Percentiles rank a stretch among this genome's conserved stretches.
phyloP scores from a whole-genome alignment of 2,797 vertebrate species.

The Sebastes variabilis region DNA sequence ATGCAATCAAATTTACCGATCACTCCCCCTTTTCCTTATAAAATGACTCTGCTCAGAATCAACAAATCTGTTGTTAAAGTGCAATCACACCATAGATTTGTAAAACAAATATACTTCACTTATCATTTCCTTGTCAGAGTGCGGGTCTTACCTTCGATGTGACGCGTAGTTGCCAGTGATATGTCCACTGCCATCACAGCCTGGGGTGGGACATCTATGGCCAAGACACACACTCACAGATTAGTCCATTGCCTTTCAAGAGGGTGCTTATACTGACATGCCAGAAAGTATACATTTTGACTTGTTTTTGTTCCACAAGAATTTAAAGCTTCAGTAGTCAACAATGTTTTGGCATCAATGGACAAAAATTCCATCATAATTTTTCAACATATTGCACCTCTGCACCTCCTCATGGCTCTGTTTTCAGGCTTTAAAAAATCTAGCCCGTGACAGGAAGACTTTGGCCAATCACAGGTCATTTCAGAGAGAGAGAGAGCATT shows the following conservation, averaged over 20 bases:
- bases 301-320: not conserved
- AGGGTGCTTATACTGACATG: not conserved
- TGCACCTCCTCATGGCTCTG: too few species aligned
- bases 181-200: conserved; percentile 98
- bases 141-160: conserved; percentile 90
- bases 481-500: too few species aligned
- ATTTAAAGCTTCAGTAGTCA: too few species aligned
- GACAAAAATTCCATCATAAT: too few species aligned
- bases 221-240: conserved; percentile 5
- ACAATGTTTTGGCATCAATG: too few species aligned
- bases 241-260: not conserved
- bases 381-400: too few species aligned
- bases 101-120: not conserved
- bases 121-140: not conserved
- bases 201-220: conserved; percentile 94
- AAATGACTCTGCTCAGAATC: not conserved
- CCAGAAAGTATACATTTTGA: not conserved
- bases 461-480: too few species aligned
- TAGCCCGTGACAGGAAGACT: too few species aligned
- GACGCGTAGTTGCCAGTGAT: conserved; percentile 99
- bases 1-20: not conserved
- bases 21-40: not conserved
- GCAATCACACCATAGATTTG: not conserved
- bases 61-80: not conserved
- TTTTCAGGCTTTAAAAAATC: too few species aligned